These are phyloP conservation scores for Marasmarcha lunaedactyla DNA, from an alignment of 2,888 invertebrate genomes.

Conservation along the genomic window DNA sequence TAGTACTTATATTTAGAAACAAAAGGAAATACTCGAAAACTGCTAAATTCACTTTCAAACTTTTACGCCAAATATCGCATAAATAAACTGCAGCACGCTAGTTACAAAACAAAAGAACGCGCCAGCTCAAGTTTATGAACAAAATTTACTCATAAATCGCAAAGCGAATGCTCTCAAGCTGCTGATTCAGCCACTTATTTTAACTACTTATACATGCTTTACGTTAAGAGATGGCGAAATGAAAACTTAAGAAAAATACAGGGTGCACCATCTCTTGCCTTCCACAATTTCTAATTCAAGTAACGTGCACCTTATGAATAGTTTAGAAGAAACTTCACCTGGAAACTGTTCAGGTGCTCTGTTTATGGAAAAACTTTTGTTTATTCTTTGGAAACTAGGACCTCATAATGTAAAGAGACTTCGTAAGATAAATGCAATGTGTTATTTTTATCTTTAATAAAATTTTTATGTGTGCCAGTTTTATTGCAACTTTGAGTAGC, in stretches of 20 bases:
- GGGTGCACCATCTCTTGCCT: neutral
- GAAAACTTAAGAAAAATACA: too few relatives aligned
- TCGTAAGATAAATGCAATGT: conserved; percentile 15
- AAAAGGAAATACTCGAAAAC: too few relatives aligned
- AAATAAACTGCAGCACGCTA: too few relatives aligned
- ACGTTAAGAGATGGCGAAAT: too few relatives aligned
- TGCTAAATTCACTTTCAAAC: too few relatives aligned
- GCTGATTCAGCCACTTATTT: neutral
- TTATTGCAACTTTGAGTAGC: too few relatives aligned
- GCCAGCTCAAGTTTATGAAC: too few relatives aligned
- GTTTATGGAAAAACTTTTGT: conserved; percentile 21
- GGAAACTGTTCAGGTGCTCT: neutral
- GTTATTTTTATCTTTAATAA: conserved; percentile 1
- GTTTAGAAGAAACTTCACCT: conserved; percentile 15
- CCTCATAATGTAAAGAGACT: neutral
- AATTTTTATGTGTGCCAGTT: neutral
- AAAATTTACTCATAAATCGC: neutral
- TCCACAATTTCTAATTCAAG: neutral
- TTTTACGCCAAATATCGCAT: too few relatives aligned
- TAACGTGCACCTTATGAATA: conserved; percentile 19
- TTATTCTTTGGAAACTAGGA: neutral
- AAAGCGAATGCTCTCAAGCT: neutral
- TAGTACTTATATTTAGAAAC: too few relatives aligned
- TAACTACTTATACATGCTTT: too few relatives aligned
- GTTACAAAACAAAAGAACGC: too few relatives aligned